Base-by-base conservation (phyloP, 2,888 invertebrate species). In the Drosophila colorata region DNA sequence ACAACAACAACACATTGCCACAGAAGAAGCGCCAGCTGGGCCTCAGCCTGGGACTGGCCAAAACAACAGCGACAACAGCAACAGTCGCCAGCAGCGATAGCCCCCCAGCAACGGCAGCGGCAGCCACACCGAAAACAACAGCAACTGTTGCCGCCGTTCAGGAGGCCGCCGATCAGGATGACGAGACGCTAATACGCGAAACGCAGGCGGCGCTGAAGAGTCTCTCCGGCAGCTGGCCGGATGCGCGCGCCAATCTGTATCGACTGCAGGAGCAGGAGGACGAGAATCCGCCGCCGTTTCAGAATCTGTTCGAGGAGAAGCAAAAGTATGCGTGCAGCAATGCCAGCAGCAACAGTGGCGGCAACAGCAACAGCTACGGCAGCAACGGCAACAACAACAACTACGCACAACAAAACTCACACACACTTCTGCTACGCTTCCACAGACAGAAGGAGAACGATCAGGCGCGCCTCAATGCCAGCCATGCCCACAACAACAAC, bases 121-220 rank as follows among this genome's bases (percentile, higher is more conserved):
- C 43, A 2, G 23, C 41, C 11, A 18, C 41, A 35, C 14, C 33
- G 9, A 56, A 55, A 23, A 16, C 47, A 58, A 4, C 75, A 43
- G 51, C 49, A n/a, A 44, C 46, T 4, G 28, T 40, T 43, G 53
- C 60, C 14, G 46, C 44, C 46, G 58, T 57, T 2, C 49, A 52
- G 20, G 74, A 75, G 13, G 74, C 40, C 8, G 93, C 93, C 55
- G 93, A 93, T 41, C 95, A 95, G 81, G 96, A 96, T 82, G 96
- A 97, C 89, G 97, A 97, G 91, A 95, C 95, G 0, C 93, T 97
- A 57, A 96, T 98, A 71, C 94, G 96, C 52, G 97, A 98, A 91
- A 97, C 98, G 2, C 97, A 97, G 91, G 96, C 96, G 1, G 97
- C 97, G 0, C 92, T 98, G 31, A 96, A 96, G 91, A 96, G 96